Evolutionary conservation across 2,797 vertebrate genomes (phyloP), one percentile per base, ranked within the genome.

Genomic region (Carduelis carduelis): DNA sequence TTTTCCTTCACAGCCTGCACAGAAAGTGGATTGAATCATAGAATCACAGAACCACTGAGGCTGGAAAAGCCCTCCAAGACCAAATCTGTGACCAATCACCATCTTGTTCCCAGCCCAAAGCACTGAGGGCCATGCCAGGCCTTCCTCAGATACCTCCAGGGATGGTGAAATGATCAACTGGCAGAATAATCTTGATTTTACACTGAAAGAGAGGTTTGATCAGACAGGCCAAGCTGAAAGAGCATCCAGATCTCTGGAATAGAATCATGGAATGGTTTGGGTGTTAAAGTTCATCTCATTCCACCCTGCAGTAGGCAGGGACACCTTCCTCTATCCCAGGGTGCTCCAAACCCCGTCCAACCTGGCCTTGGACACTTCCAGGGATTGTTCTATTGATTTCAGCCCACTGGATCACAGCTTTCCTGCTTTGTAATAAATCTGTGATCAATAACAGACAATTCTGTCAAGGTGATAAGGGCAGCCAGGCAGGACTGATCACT

Each of bases 291-390:
- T 50, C 50, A 50, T 14, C 27, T 27, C 0, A 0, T 71, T 43
- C 75, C 23, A 20, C 30, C 26, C 30, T 61, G 55, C 55, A 26
- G 23, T 30, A 30, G 37, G 34, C 63, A 77, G 13, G 28, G 47
- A 61, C 63, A 35, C 14, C 7, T 77, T 50, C n/a, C 37, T 14
- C 52, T 28, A 4, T 9, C 12, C 66, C 66, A 87, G 18, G 14
- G 6, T 49, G 75, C 22, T 50, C 35, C 57, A 35, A 70, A 17
- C 64, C 47, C 72, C 1, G 0, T 47, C 65, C 56, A 63, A 0
- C 50, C 66, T 57, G 27, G 16, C 76, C 75, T 50, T 2, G 20
- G 37, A 6, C 59, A 37, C 13, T 64, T 2, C 32, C 75, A 87
- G 75, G 2, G 46, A 61, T 41, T 43, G 56, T 63, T 60, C 46